Conservation (phyloP, 2,888 invertebrate species). For the Drosophila fungiperda region DNA sequence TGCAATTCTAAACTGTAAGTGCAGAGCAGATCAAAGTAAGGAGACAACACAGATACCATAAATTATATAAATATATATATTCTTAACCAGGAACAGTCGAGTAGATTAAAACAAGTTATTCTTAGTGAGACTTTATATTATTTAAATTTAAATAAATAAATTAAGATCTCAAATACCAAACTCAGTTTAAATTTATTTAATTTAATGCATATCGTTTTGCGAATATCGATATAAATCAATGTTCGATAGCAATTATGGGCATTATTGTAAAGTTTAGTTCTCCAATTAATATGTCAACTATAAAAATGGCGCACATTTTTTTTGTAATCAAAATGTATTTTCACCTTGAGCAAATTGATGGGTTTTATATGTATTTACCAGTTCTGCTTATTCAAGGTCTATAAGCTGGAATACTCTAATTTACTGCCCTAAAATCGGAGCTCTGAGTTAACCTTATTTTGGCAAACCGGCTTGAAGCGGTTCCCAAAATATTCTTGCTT, state of each 20-base stretch:
- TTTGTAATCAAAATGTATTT: not conserved
- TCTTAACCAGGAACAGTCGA: not conserved
- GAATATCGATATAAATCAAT: not conserved
- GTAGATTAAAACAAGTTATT: too few species aligned
- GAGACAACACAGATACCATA: not conserved
- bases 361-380: not conserved
- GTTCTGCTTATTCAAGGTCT: accelerated
- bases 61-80: not conserved
- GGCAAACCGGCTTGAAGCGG: not conserved
- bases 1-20: not conserved
- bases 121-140: too few species aligned
- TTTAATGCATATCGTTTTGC: not conserved
- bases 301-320: not conserved
- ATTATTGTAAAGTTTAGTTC: not conserved
- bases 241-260: not conserved
- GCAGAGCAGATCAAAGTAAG: not conserved
- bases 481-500: not conserved
- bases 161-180: not conserved
- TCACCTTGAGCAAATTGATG: not conserved
- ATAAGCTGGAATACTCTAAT: not conserved
- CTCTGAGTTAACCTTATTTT: not conserved
- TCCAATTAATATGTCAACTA: not conserved
- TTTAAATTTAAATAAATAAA: too few species aligned
- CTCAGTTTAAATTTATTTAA: accelerated
- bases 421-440: not conserved